Evolutionary conservation across 2,888 invertebrate species (phyloP).

Genomic region (Sepiola atlantica): DNA sequence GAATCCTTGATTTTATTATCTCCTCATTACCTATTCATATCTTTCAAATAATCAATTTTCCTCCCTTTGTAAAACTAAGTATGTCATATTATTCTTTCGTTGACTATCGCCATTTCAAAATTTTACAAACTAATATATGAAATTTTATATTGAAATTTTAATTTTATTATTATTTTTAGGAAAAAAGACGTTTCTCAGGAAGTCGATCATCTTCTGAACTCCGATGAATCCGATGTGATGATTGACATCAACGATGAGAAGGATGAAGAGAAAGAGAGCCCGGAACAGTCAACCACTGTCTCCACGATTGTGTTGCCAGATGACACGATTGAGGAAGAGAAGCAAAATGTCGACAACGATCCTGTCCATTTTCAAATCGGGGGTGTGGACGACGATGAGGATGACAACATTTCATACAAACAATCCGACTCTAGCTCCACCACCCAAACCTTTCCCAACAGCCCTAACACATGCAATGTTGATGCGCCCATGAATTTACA

Average conservation of each 20-base stretch:
- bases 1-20: no score
- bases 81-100: not conserved
- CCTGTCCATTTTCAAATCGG: not conserved
- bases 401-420: not conserved
- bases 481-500: not conserved
- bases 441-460: not conserved
- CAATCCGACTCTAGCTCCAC: not conserved
- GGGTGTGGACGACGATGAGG: not conserved
- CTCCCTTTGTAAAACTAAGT: not conserved
- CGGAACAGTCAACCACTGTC: not conserved
- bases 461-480: not conserved
- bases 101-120: not conserved
- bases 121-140: not conserved
- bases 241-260: not conserved
- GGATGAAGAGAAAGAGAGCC: not conserved
- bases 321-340: not conserved
- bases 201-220: constrained; percentile 12
- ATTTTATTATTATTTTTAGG: not conserved
- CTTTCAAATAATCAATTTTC: not conserved
- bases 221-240: not conserved
- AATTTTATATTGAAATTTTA: not conserved
- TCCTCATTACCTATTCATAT: not conserved
- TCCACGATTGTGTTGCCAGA: not conserved
- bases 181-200: not conserved
- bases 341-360: not conserved